These are phyloP conservation scores for Gasterosteus nipponicus DNA, from an alignment of 2,113 vertebrate genomes.

Conservation along the genomic window DNA sequence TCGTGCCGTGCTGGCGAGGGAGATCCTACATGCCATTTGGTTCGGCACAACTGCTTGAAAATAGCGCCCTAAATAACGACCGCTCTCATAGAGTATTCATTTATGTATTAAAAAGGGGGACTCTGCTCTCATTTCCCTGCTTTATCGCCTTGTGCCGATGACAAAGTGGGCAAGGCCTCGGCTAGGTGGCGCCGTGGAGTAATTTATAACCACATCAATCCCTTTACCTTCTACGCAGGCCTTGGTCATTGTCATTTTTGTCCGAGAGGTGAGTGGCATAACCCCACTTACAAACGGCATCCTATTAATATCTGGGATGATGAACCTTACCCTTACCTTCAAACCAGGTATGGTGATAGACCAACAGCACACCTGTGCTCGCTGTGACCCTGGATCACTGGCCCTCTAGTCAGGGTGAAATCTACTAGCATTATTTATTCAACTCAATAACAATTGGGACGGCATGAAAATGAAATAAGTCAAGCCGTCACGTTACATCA, in stretches of 20 bases:
- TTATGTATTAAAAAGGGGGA: slow-evolving; percentile 83
- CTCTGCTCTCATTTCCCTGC: slow-evolving; percentile 80
- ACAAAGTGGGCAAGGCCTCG: slow-evolving; percentile 80
- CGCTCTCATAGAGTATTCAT: slow-evolving; percentile 84
- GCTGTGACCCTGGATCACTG: slow-evolving; percentile 70
- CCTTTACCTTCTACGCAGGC: slow-evolving; percentile 80
- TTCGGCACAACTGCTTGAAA: slow-evolving; percentile 67
- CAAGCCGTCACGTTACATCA: slow-evolving; percentile 60
- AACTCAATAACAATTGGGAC: slow-evolving; percentile 68
- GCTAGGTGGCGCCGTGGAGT: slow-evolving; percentile 85
- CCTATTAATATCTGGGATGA: slow-evolving; percentile 82
- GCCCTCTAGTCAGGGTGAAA: slow-evolving; percentile 73
- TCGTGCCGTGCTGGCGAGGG: slow-evolving; percentile 33
- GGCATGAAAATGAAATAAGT: slow-evolving; percentile 66
- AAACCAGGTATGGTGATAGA: slow-evolving; percentile 75
- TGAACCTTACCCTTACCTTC: slow-evolving; percentile 80
- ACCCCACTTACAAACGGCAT: slow-evolving; percentile 79
- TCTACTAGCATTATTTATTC: slow-evolving; percentile 76
- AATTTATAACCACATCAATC: slow-evolving; percentile 87
- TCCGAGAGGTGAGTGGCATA: slow-evolving; percentile 83
- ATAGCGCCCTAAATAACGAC: slow-evolving; percentile 81
- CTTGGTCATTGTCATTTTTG: slow-evolving; percentile 84
- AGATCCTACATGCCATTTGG: slow-evolving; percentile 73
- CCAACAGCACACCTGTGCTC: slow-evolving; percentile 70
- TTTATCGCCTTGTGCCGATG: slow-evolving; percentile 82